Evolutionary conservation across 2,113 vertebrate species (phyloP).

Genomic region (Nesoenas mayeri): DNA sequence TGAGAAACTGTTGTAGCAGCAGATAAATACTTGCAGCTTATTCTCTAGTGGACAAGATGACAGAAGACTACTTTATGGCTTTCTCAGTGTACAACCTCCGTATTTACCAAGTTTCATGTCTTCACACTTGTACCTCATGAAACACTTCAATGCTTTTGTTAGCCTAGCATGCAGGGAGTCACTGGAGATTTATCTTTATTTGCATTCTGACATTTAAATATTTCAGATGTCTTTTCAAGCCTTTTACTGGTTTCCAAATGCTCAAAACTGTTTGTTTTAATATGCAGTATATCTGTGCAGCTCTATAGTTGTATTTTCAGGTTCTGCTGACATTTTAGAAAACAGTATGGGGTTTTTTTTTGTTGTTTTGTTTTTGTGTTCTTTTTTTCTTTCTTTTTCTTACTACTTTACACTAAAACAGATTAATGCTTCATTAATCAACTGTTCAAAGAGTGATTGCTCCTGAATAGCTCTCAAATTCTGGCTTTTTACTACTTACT

Average conservation of each 20-base stretch:
- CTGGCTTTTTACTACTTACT: constrained; percentile 35
- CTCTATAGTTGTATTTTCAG: neutral
- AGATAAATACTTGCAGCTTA: neutral
- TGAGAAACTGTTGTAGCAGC: neutral
- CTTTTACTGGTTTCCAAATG: neutral
- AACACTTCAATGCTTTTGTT: neutral
- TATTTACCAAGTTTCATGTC: neutral
- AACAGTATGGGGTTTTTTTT: neutral
- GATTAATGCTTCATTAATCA: constrained; percentile 51
- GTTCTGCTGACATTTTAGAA: neutral
- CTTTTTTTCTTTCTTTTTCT: neutral
- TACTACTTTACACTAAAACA: neutral
- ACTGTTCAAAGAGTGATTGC: constrained; percentile 36
- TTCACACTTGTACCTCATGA: neutral
- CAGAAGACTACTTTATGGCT: neutral
- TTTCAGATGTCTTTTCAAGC: neutral
- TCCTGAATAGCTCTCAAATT: constrained; percentile 55
- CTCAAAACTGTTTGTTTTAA: neutral
- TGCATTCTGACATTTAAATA: neutral
- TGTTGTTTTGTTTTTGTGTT: neutral
- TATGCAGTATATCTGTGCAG: neutral
- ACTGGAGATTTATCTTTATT: neutral
- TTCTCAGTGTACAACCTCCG: neutral
- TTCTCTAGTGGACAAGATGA: neutral
- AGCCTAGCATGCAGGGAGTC: neutral